Percentiles rank a stretch among this genome's conserved stretches.
Conservation (phyloP, 2,113 vertebrate genomes). For the Motacilla alba region DNA sequence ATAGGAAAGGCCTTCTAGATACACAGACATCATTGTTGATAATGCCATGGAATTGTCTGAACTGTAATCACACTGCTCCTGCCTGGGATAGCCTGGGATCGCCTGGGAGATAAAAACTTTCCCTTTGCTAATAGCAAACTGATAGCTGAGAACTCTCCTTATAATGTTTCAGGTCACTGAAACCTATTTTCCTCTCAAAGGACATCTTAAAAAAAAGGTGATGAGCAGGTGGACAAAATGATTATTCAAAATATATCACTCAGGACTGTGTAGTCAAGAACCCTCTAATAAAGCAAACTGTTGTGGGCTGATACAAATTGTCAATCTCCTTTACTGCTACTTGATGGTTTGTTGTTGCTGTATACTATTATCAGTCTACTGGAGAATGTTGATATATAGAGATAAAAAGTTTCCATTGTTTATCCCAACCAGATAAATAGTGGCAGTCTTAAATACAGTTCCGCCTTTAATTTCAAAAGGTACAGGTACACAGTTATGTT, state of each 20-base stretch:
- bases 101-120: background rate
- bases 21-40: background rate
- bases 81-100: background rate
- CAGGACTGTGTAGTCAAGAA: background rate
- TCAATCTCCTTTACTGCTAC: background rate
- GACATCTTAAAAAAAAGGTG: background rate
- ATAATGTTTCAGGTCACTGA: background rate
- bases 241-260: background rate
- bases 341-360: background rate
- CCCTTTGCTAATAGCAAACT: background rate
- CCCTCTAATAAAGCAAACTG: background rate
- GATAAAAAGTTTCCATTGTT: constrained; percentile 1
- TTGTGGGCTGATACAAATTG: background rate
- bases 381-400: background rate
- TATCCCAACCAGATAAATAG: constrained; percentile 23
- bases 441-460: background rate
- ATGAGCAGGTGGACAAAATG: background rate
- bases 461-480: background rate
- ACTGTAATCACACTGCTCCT: background rate
- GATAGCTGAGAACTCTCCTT: background rate
- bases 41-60: background rate
- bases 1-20: background rate
- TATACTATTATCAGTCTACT: background rate
- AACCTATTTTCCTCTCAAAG: background rate
- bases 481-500: background rate